Percentiles rank a stretch among this genome's conserved stretches.
These are phyloP conservation scores for Athene cunicularia DNA, from an alignment of 2,113 vertebrate species.

Conservation along the genomic window DNA sequence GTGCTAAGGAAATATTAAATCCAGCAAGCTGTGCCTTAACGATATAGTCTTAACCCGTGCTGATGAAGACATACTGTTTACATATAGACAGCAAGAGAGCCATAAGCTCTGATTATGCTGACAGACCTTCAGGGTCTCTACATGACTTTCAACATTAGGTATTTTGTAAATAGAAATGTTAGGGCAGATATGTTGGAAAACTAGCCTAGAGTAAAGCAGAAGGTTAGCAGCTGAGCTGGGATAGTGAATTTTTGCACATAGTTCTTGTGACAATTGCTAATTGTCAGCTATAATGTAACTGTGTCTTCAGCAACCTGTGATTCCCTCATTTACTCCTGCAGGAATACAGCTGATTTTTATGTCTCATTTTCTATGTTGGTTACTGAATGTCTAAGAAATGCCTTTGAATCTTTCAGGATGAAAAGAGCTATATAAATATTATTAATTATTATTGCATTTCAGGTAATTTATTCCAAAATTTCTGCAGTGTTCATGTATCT, in stretches of 20 bases:
- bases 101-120: neutral
- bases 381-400: neutral
- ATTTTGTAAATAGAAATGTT: neutral
- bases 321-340: neutral
- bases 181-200: neutral
- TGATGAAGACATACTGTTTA: neutral
- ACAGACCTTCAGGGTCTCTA: neutral
- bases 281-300: neutral
- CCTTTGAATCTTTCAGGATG: neutral
- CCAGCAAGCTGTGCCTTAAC: neutral
- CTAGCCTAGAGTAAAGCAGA: slow-evolving; percentile 14
- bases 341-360: neutral
- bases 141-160: neutral
- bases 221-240: neutral
- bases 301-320: neutral
- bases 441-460: slow-evolving; percentile 6
- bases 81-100: neutral
- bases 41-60: neutral
- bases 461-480: slow-evolving; percentile 20
- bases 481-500: neutral
- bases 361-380: neutral
- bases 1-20: neutral
- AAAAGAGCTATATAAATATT: slow-evolving; percentile 1
- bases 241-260: neutral
- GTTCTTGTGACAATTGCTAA: neutral